Conservation (phyloP, 2,113 vertebrate species). For the Mesoclemmys tuberculata region DNA sequence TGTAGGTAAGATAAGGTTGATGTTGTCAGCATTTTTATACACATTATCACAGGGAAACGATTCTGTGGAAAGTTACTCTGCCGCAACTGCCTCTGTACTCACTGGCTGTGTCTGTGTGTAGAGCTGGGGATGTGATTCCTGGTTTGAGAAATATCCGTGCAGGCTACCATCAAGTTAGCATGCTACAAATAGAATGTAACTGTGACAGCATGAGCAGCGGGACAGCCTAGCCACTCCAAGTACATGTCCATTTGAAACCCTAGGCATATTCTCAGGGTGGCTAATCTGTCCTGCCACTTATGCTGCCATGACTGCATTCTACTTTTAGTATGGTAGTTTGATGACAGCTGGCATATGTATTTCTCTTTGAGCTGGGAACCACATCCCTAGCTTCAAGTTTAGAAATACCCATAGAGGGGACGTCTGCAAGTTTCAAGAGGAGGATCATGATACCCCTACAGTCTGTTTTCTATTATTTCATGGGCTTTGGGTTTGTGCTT, state of each 20-base stretch:
- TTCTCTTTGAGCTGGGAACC: not conserved
- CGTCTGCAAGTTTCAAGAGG: not conserved
- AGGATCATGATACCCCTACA: not conserved
- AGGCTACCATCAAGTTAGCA: not conserved
- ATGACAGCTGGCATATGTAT: not conserved
- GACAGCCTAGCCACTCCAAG: not conserved
- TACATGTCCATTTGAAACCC: not conserved
- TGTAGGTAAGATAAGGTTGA: not conserved
- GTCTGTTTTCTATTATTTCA: not conserved
- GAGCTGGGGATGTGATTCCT: not conserved
- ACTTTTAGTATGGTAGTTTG: not conserved
- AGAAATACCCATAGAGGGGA: not conserved
- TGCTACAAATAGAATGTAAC: not conserved
- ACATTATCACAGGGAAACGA: not conserved
- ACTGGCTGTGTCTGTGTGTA: not conserved
- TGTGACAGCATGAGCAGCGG: not conserved
- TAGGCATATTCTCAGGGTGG: not conserved
- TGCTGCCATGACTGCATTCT: not conserved
- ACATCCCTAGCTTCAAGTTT: not conserved
- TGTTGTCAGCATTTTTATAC: not conserved
- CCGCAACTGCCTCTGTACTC: not conserved
- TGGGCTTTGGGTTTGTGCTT: not conserved
- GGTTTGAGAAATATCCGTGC: not conserved
- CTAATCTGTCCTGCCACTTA: not conserved
- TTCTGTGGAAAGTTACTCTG: not conserved